These are phyloP conservation scores for Propsilocerus akamusi DNA, from an alignment of 1,140 invertebrate genomes.

Conservation along the genomic window DNA sequence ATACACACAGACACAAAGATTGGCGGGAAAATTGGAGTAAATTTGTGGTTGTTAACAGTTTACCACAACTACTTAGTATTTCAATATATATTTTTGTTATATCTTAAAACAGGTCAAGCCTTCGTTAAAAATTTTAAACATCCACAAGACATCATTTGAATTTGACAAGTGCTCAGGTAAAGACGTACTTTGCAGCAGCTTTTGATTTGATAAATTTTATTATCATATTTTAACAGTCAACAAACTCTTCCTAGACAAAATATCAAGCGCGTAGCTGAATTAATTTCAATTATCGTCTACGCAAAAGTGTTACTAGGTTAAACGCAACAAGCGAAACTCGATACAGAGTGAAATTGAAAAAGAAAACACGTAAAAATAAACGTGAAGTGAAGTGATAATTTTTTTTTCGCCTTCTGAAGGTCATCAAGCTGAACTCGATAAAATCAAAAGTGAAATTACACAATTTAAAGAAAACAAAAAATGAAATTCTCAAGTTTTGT, in stretches of 20 bases:
- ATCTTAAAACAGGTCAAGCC: too few species aligned
- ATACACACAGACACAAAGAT: too few species aligned
- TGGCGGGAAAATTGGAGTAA: too few species aligned
- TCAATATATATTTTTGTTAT: too few species aligned
- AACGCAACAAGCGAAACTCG: neutral
- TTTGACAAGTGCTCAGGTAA: neutral
- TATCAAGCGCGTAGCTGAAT: neutral
- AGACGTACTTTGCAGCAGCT: neutral
- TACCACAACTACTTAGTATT: too few species aligned
- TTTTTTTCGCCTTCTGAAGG: too few species aligned
- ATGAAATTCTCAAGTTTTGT: constrained; percentile 9
- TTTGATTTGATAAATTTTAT: too few species aligned
- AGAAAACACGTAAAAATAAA: neutral
- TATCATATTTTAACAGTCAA: neutral
- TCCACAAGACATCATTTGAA: neutral
- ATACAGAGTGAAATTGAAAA: neutral
- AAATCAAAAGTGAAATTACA: neutral
- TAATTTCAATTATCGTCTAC: too few species aligned
- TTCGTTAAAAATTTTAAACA: neutral
- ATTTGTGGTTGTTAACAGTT: too few species aligned
- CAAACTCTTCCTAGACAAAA: neutral
- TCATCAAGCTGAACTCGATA: neutral
- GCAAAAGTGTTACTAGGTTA: neutral
- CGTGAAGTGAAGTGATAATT: constrained; percentile 2
- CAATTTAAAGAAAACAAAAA: neutral